Conservation (phyloP, 2,888 invertebrate species). For the Bugulina stolonifera region DNA sequence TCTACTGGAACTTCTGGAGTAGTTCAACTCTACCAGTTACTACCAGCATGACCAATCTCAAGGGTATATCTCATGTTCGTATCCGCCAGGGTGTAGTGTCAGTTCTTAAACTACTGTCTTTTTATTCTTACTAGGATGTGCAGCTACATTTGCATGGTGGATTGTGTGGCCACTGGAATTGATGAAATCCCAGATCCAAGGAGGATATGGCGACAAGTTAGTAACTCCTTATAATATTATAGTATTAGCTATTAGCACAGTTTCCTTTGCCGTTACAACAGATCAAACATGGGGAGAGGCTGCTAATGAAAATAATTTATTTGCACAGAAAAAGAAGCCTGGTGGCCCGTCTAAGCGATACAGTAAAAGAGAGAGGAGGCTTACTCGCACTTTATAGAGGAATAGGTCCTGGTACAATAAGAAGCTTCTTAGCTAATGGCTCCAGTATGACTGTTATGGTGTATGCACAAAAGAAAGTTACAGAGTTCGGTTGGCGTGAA, state of each 20-base stretch:
- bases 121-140: slow-evolving; percentile 36
- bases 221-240: too few relatives aligned
- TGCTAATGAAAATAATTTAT: neutral
- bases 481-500: slow-evolving; percentile 44
- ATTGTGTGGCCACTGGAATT: slow-evolving; percentile 51
- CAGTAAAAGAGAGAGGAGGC: slow-evolving; percentile 38
- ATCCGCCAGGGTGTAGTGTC: too few relatives aligned
- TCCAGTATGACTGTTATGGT: slow-evolving; percentile 50
- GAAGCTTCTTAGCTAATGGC: slow-evolving; percentile 49
- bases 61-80: too few relatives aligned
- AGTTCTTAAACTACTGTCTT: too few relatives aligned
- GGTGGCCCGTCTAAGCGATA: slow-evolving; percentile 27
- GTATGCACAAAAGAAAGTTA: slow-evolving; percentile 45
- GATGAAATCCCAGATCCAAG: slow-evolving; percentile 50
- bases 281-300: too few relatives aligned
- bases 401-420: slow-evolving; percentile 44
- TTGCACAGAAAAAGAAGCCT: neutral
- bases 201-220: slow-evolving; percentile 36
- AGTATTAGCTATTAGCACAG: too few relatives aligned
- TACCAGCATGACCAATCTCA: too few relatives aligned
- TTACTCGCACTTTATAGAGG: slow-evolving; percentile 47
- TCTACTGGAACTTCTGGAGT: too few relatives aligned
- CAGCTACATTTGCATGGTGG: slow-evolving; percentile 50
- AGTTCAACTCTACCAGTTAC: too few relatives aligned
- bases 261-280: too few relatives aligned